A percentile compares a stretch with the other conserved stretches of the same genome.
Evolutionary conservation across 1,140 invertebrate species (phyloP).

Genomic region (Caenorhabditis elegans): DNA sequence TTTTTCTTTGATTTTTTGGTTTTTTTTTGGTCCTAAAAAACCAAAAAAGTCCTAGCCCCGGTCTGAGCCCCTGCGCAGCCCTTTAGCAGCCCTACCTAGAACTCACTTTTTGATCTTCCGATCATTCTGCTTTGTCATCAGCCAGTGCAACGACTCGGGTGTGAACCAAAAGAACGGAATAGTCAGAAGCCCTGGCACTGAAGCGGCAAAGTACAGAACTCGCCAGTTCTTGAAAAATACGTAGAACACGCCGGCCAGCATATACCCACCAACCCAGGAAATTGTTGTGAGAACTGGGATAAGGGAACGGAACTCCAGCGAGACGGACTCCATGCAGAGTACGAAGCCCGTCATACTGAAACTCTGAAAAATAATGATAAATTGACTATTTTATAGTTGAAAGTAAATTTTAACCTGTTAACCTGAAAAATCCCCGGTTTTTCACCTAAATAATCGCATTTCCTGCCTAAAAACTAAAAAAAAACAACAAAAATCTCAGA

Average conservation of each 20-base stretch:
- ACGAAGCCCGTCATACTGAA: conserved; percentile 43
- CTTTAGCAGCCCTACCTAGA: too few species aligned
- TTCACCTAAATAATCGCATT: too few species aligned
- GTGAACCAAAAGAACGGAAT: conserved; percentile 44
- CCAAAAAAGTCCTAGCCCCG: too few species aligned
- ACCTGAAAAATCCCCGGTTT: too few species aligned
- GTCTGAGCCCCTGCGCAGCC: too few species aligned
- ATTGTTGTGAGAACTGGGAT: conserved; percentile 36
- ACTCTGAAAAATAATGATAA: conserved; percentile 41
- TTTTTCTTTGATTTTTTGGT: too few species aligned
- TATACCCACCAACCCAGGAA: conserved; percentile 48
- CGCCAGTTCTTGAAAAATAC: conserved; percentile 45
- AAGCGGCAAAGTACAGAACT: conserved; percentile 38
- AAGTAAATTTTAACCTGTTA: background rate
- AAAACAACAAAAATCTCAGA: too few species aligned
- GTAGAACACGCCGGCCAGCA: conserved; percentile 43
- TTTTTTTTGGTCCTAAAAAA: too few species aligned
- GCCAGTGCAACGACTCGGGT: conserved; percentile 49
- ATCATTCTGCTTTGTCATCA: conserved; percentile 42
- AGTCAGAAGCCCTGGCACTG: conserved; percentile 42
- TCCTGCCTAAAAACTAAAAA: too few species aligned
- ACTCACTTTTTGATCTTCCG: conserved; percentile 38
- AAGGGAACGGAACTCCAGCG: conserved; percentile 39
- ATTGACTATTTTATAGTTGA: too few species aligned
- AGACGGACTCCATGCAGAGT: conserved; percentile 48